phyloP scores from a whole-genome alignment of 1,140 invertebrate genomes.

The Ptiloglossa arizonensis region DNA sequence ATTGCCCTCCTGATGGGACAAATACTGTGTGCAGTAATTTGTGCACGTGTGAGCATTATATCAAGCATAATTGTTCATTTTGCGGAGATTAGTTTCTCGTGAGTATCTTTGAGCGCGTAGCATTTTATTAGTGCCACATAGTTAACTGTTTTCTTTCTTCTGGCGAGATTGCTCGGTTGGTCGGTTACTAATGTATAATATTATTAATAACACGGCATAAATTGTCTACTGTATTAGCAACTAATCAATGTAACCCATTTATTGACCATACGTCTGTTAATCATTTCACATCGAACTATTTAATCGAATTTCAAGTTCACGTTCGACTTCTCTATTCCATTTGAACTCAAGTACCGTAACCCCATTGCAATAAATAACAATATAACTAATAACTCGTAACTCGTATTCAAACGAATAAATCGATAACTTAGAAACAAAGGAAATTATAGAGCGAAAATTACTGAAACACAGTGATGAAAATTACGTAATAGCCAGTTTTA shows the following conservation, averaged over 20 bases:
- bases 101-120: slow-evolving; percentile 14
- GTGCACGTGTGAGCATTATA: neutral
- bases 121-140: slow-evolving; percentile 17
- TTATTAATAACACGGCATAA: slow-evolving; percentile 5
- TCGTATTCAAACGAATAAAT: neutral
- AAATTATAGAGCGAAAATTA: neutral
- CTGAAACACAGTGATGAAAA: neutral
- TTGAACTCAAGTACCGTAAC: neutral
- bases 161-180: slow-evolving; percentile 1
- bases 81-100: neutral
- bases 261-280: neutral
- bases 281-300: neutral
- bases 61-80: neutral
- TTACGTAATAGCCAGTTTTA: neutral
- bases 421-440: neutral
- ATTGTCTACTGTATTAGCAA: neutral
- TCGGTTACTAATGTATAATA: neutral
- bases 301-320: neutral
- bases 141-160: neutral
- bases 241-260: neutral
- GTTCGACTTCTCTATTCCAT: too few species aligned
- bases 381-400: neutral
- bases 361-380: neutral
- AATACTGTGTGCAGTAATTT: neutral
- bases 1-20: neutral